phyloP scores from a whole-genome alignment of 2,888 invertebrate genomes.

The Acrobasis suavella region DNA sequence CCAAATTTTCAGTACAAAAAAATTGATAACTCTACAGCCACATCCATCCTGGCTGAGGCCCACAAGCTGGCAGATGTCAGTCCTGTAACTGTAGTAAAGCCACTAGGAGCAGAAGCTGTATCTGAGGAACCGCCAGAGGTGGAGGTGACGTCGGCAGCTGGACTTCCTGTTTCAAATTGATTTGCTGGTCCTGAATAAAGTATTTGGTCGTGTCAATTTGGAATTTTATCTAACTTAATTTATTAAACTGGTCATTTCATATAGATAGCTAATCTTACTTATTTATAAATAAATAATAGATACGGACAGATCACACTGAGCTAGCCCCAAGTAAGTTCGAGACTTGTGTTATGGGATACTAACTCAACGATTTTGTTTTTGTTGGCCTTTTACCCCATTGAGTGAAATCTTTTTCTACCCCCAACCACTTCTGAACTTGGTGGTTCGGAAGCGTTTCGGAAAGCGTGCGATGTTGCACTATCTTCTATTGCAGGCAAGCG shows the following conservation, averaged over 20 bases:
- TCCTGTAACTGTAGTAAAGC: not conserved
- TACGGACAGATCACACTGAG: too few relatives aligned
- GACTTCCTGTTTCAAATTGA: not conserved
- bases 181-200: conserved; percentile 4
- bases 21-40: conserved; percentile 65
- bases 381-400: too few relatives aligned
- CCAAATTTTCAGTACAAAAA: conserved; percentile 68
- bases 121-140: not conserved
- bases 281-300: too few relatives aligned
- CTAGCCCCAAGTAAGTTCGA: too few relatives aligned
- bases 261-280: too few relatives aligned
- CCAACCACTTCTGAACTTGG: too few relatives aligned
- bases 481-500: too few relatives aligned
- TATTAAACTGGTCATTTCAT: not conserved
- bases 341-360: too few relatives aligned
- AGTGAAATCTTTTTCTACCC: too few relatives aligned
- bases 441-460: too few relatives aligned
- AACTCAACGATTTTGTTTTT: too few relatives aligned
- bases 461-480: too few relatives aligned
- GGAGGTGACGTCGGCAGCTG: conserved; percentile 6
- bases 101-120: not conserved
- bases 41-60: conserved; percentile 54
- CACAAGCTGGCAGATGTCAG: conserved; percentile 36
- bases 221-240: not conserved
- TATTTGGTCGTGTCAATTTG: conserved; percentile 6